Conservation (phyloP, 2,888 invertebrate genomes). For the Idaea biselata region DNA sequence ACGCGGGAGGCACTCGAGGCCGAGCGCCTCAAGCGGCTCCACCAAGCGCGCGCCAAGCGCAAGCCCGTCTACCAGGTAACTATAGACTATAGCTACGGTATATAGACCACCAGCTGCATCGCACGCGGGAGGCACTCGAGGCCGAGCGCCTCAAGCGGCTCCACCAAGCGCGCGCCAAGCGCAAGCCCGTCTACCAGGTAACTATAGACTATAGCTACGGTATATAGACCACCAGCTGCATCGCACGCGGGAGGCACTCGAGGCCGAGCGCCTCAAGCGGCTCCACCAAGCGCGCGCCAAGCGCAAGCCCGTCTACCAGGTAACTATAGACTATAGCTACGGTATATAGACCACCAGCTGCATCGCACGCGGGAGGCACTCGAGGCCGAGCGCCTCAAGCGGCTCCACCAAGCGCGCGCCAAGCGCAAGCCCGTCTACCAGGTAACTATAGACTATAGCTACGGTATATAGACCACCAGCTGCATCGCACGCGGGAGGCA, state of each 20-base stretch:
- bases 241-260: slow-evolving; percentile 7
- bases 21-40: slow-evolving; percentile 71
- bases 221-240: not conserved
- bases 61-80: slow-evolving; percentile 39
- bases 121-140: slow-evolving; percentile 30
- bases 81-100: not conserved
- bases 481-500: not conserved
- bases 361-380: slow-evolving; percentile 9
- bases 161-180: slow-evolving; percentile 70
- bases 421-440: slow-evolving; percentile 52
- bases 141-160: slow-evolving; percentile 72
- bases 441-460: no score
- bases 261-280: slow-evolving; percentile 73
- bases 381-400: slow-evolving; percentile 69
- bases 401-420: slow-evolving; percentile 69
- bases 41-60: slow-evolving; percentile 67
- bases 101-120: slow-evolving; percentile 5
- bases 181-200: slow-evolving; percentile 42
- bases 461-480: no score
- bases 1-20: slow-evolving; percentile 42
- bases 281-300: slow-evolving; percentile 70
- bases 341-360: no score
- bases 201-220: not conserved
- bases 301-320: slow-evolving; percentile 44
- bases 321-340: no score